Base-by-base conservation (phyloP, 2,888 invertebrate genomes). In the Drosophila peninsularis region DNA sequence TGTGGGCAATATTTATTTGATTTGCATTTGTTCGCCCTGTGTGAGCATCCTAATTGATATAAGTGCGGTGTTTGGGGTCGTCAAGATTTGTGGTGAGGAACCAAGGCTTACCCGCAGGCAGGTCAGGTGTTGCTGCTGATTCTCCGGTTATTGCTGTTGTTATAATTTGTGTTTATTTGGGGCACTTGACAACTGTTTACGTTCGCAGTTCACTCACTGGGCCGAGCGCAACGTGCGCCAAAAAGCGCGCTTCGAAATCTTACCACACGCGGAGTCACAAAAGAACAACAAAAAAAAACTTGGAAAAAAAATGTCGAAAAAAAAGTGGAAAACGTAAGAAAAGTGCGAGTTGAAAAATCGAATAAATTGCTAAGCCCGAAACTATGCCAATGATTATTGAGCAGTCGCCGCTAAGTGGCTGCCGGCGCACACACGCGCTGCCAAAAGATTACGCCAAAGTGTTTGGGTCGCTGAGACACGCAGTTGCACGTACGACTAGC, bases 181-280 rank as follows among this genome's bases (percentile, higher is more conserved):
- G 54, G 36, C 62, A 58, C 41, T 56, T 57, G 49, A 53, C 47
- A 65, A 24, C 53, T 74, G 58, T 63, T 77, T 63, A 47, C 39
- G 47, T 52, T 54, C 54, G 55, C 14, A 64, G 75, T 58, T 68
- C 69, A 55, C 75, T 58, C 78, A 73, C 62, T 53, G 41, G 61
- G 24, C 44, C 32, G 14, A n/a, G 21, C 71, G 52, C 52, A 36
- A 54, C 50, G 57, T 55, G 74, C 74, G 78, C 74, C 57, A 11
- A 67, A 78, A 78, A 74, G 74, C 60, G 75, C 75, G 69, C 75
- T 78, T 41, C 37, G 30, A 55, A 54, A 30, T 27, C 52, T 57
- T 27, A 11, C 55, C 72, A 58, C 71, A 76, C 76, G 63, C 71
- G 70, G 50, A 41, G 74, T 57, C 60, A 52, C 55, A 30, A 63